Evolutionary conservation across 2,113 vertebrate species (phyloP).

Genomic region (Todiramphus saurophagus): DNA sequence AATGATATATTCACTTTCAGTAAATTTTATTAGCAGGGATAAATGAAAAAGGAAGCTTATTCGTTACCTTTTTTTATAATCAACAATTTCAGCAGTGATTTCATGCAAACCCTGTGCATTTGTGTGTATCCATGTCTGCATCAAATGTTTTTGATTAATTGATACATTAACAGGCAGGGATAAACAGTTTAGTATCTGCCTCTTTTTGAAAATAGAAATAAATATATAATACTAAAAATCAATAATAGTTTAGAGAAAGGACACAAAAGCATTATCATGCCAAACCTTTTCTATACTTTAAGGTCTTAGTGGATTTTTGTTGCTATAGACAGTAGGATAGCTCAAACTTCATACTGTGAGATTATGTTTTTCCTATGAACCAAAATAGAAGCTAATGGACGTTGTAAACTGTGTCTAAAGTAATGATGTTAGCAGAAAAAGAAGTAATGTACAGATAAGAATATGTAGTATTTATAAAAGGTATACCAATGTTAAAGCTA

Average conservation of each 20-base stretch:
- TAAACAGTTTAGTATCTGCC: neutral
- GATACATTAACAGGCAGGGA: neutral
- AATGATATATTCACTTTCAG: accelerated
- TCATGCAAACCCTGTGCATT: neutral
- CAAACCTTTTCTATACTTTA: neutral
- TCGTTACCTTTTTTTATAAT: neutral
- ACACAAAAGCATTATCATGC: neutral
- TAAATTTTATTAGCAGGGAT: neutral
- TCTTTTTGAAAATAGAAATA: neutral
- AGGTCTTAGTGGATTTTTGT: neutral
- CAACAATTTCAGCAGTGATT: neutral
- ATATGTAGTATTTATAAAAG: neutral
- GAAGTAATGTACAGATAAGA: neutral
- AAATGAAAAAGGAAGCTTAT: neutral
- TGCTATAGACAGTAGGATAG: neutral
- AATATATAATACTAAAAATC: neutral
- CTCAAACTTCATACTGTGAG: neutral
- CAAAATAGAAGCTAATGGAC: neutral
- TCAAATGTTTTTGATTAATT: neutral
- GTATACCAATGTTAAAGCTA: neutral
- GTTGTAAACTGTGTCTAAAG: neutral
- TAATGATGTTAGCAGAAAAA: neutral
- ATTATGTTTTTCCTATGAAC: neutral
- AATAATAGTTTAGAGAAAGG: neutral
- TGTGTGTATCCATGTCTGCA: neutral